Evolutionary conservation across 2,888 invertebrate species (phyloP), one percentile per base, ranked within the genome.

Genomic region (Alcis repandata): DNA sequence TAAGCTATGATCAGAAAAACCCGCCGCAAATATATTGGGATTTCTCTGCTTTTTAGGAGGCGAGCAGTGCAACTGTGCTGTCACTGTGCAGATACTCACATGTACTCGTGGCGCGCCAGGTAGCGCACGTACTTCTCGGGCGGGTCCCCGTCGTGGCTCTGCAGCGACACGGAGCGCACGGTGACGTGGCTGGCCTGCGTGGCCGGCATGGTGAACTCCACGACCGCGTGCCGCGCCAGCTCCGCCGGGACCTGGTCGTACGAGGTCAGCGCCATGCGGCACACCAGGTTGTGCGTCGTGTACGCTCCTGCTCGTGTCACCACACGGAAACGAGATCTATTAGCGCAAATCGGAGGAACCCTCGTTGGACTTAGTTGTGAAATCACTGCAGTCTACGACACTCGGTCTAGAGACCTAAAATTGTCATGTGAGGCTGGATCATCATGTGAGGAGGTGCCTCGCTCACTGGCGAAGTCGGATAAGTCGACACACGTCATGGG

Each of bases 81-180:
- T n/a, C n/a, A n/a, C n/a, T n/a, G n/a, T n/a, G 13, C 0, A 3
- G 11, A 10, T 20, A 43, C 91, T 94, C 85, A 97, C 97, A 95
- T 96, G 94, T 99, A 99, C 91, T 98, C 98, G 93, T 99, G 99
- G 68, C 99, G 95, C 59, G 99, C 98, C 75, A 99, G 95, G 92
- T 99, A 99, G 75, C 98, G 95, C 63, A 99, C 99, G 93, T 98
- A 99, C 94, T 99, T 99, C 94, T 99, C 99, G 13, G 99, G 99
- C 32, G 99, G 98, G 83, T 98, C 98, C 79, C 96, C 97, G 83
- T 97, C 97, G 73, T 97, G 97, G 84, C 96, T 95, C 87, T 97
- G 97, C 77, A 98, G 95, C 82, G 98, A 97, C 51, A 98, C 98
- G 75, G 99, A 99, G 76, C 99, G 95, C 74, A 99, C 97, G 40